A percentile compares a stretch with the other conserved stretches of the same genome.
Conservation (phyloP, 2,113 vertebrate genomes). For the Petrocephalus zakoni region DNA sequence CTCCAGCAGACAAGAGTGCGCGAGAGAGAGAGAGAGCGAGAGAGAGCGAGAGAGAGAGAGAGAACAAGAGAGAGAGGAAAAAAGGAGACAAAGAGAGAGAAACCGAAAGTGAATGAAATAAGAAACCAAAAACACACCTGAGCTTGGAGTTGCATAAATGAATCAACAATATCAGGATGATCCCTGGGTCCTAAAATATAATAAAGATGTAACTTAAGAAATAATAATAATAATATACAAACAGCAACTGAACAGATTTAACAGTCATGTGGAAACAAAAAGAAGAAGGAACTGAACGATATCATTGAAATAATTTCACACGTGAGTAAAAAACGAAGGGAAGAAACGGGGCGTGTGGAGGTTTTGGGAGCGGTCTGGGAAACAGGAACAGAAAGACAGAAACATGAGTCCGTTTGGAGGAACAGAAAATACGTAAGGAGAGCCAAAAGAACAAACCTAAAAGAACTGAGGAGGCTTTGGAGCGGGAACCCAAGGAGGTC, state of each 20-base stretch:
- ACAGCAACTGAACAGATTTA: conserved; percentile 99
- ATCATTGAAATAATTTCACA: conserved; percentile 71
- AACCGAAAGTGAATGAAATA: conserved; percentile 99
- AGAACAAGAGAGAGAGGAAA: conserved; percentile 60
- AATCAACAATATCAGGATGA: conserved; percentile 99
- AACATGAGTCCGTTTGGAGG: conserved; percentile 91
- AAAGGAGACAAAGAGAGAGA: conserved; percentile 68
- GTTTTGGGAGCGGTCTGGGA: conserved; percentile 87
- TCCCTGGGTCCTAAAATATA: conserved; percentile 99
- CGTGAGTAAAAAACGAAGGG: conserved; percentile 75
- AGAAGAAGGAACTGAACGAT: conserved; percentile 61
- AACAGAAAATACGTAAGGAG: conserved; percentile 79
- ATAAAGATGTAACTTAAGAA: conserved; percentile 99
- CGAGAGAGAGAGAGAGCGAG: conserved; percentile 44
- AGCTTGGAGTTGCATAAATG: conserved; percentile 99
- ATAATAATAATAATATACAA: conserved; percentile 90
- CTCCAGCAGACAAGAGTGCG: conserved; percentile 42
- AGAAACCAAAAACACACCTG: conserved; percentile 99
- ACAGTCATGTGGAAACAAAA: conserved; percentile 96
- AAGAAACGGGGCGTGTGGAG: conserved; percentile 79
- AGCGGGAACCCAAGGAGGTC: conserved; percentile 71
- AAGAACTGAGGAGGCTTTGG: conserved; percentile 65
- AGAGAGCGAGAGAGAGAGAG: conserved; percentile 44
- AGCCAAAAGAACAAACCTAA: conserved; percentile 84
- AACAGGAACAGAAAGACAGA: conserved; percentile 71